Evolutionary conservation across 2,888 invertebrate genomes (phyloP).

Genomic region (Ophioninae sp.): DNA sequence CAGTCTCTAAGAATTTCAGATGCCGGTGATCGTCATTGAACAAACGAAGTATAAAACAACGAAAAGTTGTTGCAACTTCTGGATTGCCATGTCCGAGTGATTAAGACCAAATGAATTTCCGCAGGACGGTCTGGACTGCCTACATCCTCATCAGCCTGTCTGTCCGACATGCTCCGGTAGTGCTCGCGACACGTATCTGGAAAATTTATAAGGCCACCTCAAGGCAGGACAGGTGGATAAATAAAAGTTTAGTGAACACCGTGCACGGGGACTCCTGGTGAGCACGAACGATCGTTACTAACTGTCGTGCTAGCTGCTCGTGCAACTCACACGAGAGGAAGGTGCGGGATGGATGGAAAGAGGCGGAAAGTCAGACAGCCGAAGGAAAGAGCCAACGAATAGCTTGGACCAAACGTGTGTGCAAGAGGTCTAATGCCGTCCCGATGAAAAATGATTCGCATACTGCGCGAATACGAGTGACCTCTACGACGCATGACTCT

Average conservation of each 20-base stretch:
- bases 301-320: conserved; percentile 49
- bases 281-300: conserved; percentile 63
- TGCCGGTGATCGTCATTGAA: conserved; percentile 39
- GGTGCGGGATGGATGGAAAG: background rate
- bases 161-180: background rate
- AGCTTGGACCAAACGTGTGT: conserved; percentile 53
- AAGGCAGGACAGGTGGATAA: conserved; percentile 47
- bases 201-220: conserved; percentile 52
- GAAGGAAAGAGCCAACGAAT: conserved; percentile 47
- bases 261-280: conserved; percentile 28
- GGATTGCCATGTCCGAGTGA: conserved; percentile 23
- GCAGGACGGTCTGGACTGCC: conserved; percentile 2
- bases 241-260: conserved; percentile 43
- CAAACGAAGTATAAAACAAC: background rate
- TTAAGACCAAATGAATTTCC: conserved; percentile 42
- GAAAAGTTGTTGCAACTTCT: conserved; percentile 30
- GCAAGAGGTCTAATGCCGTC: conserved; percentile 50
- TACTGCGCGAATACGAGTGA: conserved; percentile 41
- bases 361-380: background rate
- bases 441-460: conserved; percentile 65
- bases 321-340: conserved; percentile 12
- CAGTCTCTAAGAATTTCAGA: conserved; percentile 23
- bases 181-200: conserved; percentile 34
- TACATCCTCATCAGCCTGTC: conserved; percentile 1
- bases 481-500: conserved; percentile 55